Percentiles rank a stretch among this genome's conserved stretches.
Conservation (phyloP, 2,888 invertebrate genomes). For the Hydroisotoma schaefferi region DNA sequence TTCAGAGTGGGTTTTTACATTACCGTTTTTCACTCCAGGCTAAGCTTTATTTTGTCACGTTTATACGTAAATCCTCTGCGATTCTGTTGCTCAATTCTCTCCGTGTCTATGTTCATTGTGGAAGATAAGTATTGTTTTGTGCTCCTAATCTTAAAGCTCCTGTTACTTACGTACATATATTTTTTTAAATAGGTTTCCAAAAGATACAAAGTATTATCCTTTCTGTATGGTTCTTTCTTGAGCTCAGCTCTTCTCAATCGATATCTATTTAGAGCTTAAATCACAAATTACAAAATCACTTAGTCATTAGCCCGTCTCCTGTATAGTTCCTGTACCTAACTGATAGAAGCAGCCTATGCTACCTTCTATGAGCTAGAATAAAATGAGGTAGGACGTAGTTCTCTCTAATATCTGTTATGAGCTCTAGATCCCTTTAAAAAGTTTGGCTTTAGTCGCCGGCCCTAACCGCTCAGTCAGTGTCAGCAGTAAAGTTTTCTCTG, state of each 20-base stretch:
- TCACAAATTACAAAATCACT: conserved; percentile 18
- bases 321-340: not conserved
- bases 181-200: too few relatives aligned
- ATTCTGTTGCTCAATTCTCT: too few relatives aligned
- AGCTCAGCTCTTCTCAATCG: not conserved
- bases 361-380: not conserved
- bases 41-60: too few relatives aligned
- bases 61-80: too few relatives aligned
- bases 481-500: conserved; percentile 15
- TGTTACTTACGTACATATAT: too few relatives aligned
- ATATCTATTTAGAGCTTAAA: conserved; percentile 16
- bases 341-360: not conserved
- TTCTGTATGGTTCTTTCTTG: not conserved
- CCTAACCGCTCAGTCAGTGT: conserved; percentile 12
- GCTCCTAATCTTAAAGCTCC: too few relatives aligned
- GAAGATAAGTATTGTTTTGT: too few relatives aligned
- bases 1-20: not conserved
- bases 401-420: not conserved
- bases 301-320: conserved; percentile 5
- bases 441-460: conserved; percentile 3
- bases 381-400: not conserved
- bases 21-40: not conserved
- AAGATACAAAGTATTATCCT: too few relatives aligned
- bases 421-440: not conserved
- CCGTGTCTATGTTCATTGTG: too few relatives aligned